Evolutionary conservation across 2,113 vertebrate genomes (phyloP).

Genomic region (Ovibos moschatus): DNA sequence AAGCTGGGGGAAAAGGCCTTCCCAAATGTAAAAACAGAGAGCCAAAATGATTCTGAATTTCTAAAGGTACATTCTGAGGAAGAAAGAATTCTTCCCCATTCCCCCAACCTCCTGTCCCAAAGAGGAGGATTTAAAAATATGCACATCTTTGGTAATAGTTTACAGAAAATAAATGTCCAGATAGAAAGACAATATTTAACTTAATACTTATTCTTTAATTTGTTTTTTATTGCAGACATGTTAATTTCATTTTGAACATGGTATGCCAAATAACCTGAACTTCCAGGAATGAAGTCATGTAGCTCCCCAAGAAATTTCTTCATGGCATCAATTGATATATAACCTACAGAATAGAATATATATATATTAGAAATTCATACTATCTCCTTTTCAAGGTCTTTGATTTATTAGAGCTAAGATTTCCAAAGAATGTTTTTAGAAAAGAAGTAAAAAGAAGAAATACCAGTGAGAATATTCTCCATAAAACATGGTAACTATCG

Average conservation of each 20-base stretch:
- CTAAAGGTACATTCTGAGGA: constrained; percentile 1
- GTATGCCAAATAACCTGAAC: constrained; percentile 72
- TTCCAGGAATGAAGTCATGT: constrained; percentile 78
- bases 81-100: background rate
- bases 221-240: constrained; percentile 56
- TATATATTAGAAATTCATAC: background rate
- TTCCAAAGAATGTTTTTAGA: constrained; percentile 15
- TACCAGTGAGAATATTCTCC: background rate
- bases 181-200: background rate
- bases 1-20: background rate
- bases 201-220: constrained; percentile 65
- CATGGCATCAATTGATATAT: constrained; percentile 78
- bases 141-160: background rate
- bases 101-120: background rate
- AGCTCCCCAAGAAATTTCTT: constrained; percentile 80
- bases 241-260: constrained; percentile 75
- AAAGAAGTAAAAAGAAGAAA: constrained; percentile 36
- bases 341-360: constrained; percentile 65
- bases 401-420: constrained; percentile 22
- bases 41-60: constrained; percentile 40
- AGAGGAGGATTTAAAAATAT: background rate
- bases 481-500: background rate
- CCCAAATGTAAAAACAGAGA: background rate
- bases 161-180: constrained; percentile 37
- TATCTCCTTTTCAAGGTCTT: background rate